Evolutionary conservation across 2,797 vertebrate species (phyloP).

Genomic region (Sus cebifrons): DNA sequence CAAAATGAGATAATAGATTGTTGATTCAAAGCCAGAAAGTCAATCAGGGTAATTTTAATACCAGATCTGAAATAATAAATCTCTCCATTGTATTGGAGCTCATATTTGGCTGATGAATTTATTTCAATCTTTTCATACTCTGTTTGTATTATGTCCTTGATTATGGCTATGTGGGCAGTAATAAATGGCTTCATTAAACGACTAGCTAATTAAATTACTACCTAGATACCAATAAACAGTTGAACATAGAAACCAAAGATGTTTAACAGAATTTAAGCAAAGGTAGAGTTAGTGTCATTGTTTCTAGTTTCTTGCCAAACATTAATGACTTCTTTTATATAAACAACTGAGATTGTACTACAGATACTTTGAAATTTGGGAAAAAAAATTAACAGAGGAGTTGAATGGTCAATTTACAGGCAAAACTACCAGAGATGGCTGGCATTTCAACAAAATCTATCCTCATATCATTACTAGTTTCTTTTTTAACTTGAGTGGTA

Average conservation of each 20-base stretch:
- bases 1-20: constrained; percentile 79
- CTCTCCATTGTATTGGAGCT: constrained; percentile 72
- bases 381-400: background rate
- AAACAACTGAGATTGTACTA: constrained; percentile 60
- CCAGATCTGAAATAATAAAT: constrained; percentile 76
- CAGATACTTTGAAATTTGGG: background rate
- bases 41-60: constrained; percentile 81
- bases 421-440: background rate
- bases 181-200: constrained; percentile 78
- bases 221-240: constrained; percentile 81
- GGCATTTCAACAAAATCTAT: background rate
- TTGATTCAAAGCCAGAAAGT: constrained; percentile 85
- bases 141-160: constrained; percentile 75
- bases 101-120: constrained; percentile 78
- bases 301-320: constrained; percentile 65
- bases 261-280: constrained; percentile 72
- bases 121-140: constrained; percentile 79
- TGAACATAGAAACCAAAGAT: constrained; percentile 82
- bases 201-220: constrained; percentile 78
- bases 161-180: constrained; percentile 75
- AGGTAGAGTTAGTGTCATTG: constrained; percentile 11
- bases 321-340: constrained; percentile 65
- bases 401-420: background rate
- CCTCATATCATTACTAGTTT: background rate
- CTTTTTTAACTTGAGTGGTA: background rate